Evolutionary conservation across 2,888 invertebrate species (phyloP).

Genomic region (Tenthredo livida): DNA sequence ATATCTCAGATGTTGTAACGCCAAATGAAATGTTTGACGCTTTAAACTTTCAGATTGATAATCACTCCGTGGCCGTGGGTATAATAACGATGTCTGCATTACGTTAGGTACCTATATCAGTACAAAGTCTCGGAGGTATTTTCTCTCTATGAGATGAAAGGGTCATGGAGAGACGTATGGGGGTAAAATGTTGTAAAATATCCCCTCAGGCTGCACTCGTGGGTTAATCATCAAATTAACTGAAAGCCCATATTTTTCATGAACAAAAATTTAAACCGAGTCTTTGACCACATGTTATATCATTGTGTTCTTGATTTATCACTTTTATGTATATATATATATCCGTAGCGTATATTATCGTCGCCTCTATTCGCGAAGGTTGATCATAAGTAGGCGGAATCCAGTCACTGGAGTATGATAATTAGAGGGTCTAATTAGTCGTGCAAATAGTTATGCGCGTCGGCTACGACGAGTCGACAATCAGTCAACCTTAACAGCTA

Average conservation of each 20-base stretch:
- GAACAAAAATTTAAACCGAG: neutral
- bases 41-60: conserved; percentile 35
- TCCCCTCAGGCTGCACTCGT: neutral
- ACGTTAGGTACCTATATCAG: neutral
- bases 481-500: conserved; percentile 9
- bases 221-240: neutral
- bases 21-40: conserved; percentile 9
- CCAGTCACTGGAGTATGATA: conserved; percentile 25
- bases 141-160: neutral
- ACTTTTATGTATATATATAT: neutral
- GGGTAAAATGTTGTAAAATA: neutral
- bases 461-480: neutral
- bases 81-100: conserved; percentile 1
- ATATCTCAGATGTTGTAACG: conserved; percentile 9
- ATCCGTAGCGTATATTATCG: neutral
- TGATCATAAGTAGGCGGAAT: conserved; percentile 22
- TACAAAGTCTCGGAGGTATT: neutral
- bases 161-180: neutral
- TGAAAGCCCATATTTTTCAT: neutral
- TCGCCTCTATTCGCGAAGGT: neutral
- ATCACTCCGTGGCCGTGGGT: neutral
- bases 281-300: neutral
- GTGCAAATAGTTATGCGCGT: conserved; percentile 30
- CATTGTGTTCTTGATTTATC: neutral
- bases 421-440: conserved; percentile 34